Conservation (phyloP, 2,797 vertebrate genomes). For the Galagoides demidoff region DNA sequence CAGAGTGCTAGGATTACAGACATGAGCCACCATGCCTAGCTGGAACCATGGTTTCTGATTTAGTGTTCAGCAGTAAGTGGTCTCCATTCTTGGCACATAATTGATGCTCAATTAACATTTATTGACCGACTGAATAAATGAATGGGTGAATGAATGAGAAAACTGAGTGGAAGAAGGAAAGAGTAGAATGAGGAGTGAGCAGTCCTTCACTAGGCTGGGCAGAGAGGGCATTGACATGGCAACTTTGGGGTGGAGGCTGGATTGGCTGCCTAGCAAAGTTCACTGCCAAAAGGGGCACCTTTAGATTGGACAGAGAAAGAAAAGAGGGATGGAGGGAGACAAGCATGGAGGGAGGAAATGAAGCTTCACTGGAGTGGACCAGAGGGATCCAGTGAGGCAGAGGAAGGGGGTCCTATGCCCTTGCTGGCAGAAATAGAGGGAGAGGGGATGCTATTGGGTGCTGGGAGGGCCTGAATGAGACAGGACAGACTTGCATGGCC, state of each 20-base stretch:
- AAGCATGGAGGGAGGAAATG: neutral
- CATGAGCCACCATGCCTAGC: too few relatives aligned
- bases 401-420: slow-evolving; percentile 21
- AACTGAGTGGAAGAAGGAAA: neutral
- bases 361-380: neutral
- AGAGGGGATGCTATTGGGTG: slow-evolving; percentile 31
- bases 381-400: neutral
- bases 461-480: slow-evolving; percentile 55
- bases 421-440: neutral
- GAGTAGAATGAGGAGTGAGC: neutral
- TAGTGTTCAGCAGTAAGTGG: neutral
- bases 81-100: neutral
- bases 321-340: neutral
- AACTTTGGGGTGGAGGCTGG: neutral
- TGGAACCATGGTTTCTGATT: neutral
- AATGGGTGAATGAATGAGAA: neutral
- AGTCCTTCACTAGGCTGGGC: neutral
- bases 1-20: too few relatives aligned
- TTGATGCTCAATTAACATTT: neutral
- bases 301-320: neutral
- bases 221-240: neutral
- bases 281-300: neutral
- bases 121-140: neutral
- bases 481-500: slow-evolving; percentile 74
- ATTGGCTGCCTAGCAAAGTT: neutral